Evolutionary conservation across 2,888 invertebrate genomes (phyloP), one percentile per base, ranked within the genome.

Genomic region (Drosophila nigritarsus): DNA sequence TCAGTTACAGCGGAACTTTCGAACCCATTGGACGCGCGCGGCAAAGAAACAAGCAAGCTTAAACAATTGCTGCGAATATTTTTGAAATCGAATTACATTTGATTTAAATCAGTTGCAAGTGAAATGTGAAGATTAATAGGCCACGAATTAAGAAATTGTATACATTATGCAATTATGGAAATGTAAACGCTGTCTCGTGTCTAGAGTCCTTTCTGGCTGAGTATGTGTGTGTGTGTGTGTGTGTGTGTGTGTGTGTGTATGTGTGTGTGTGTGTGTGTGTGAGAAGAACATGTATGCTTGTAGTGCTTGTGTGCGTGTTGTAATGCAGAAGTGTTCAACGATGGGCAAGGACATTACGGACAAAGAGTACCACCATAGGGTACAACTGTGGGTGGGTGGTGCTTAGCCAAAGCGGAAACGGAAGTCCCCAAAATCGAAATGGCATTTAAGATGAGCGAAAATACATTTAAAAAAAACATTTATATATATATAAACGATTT

Each of bases 391-490:
- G n/a, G 32, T 50, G 49, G 56, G 49, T 8, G 40, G 63, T 36
- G 50, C 50, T 55, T 65, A n/a, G 36, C 53, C 63, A 54, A 58
- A 70, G 72, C 85, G 89, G 89, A 89, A 87, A 81, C 90, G 91
- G 91, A 91, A 87, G 83, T 84, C 66, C 79, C 84, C 84, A 81
- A 85, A 90, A 89, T 90, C 89, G 84, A 87, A 91, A 89, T 83
- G 78, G 59, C 80, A 82, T 83, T 89, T 82, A 76, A 82, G 87
- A 81, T 77, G 73, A 73, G 70, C 66, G 65, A 72, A 55, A 55
- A 29, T n/a, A 72, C 59, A 73, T 77, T 78, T 61, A 72, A 72
- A 73, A 73, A 73, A 62, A 13, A 53, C 8, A 40, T 40, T n/a
- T 3, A 13, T 15, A 45, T 45, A 45, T 15, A 45, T 24, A 24